Evolutionary conservation across 2,113 vertebrate genomes (phyloP).

Genomic region (Mystacornis crossleyi): DNA sequence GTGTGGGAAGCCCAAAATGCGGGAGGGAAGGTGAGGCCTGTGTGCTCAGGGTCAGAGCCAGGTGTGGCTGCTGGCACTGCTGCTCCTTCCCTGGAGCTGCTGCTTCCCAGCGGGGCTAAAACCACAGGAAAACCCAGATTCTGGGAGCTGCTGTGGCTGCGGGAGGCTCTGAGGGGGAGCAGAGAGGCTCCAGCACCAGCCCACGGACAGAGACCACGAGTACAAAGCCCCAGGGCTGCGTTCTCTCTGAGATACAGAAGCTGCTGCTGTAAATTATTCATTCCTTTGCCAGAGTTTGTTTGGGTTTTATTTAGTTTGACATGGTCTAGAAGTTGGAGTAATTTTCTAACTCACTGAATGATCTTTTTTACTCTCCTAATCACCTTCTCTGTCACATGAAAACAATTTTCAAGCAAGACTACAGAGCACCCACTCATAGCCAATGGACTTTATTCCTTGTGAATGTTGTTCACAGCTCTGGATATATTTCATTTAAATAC

Average conservation of each 20-base stretch:
- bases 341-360: conserved; percentile 66
- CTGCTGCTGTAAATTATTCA: conserved; percentile 32
- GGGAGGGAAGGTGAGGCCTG: not conserved
- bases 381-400: not conserved
- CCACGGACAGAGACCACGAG: fast-evolving
- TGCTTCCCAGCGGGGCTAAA: not conserved
- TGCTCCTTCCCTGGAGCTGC: not conserved
- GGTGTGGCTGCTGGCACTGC: not conserved
- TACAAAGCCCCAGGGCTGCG: not conserved
- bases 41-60: fast-evolving
- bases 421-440: not conserved
- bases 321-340: conserved; percentile 40
- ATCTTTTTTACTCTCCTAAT: conserved; percentile 42
- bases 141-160: not conserved
- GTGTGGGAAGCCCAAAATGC: not conserved
- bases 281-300: conserved; percentile 29
- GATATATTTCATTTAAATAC: not conserved
- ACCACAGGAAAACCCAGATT: fast-evolving
- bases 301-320: conserved; percentile 50
- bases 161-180: not conserved
- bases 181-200: not conserved
- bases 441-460: not conserved
- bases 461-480: not conserved
- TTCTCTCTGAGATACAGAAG: not conserved
- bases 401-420: conserved; percentile 30